phyloP scores from a whole-genome alignment of 2,797 vertebrate genomes.

The Synanceia verrucosa region DNA sequence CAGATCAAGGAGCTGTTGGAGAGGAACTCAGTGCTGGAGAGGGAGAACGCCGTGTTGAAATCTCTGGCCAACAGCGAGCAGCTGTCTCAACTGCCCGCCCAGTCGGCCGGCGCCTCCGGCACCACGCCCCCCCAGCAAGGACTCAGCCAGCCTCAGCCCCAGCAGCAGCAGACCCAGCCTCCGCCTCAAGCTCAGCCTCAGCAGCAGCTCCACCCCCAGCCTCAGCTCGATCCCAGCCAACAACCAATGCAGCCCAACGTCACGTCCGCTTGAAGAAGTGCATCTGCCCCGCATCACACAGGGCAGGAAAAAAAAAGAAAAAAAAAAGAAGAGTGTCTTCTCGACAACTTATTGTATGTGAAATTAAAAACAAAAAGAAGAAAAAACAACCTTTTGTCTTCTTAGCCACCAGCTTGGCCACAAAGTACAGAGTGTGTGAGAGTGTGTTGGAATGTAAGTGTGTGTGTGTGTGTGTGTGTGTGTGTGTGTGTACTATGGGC shows the following conservation, averaged over 20 bases:
- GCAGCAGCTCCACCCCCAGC: conserved; percentile 51
- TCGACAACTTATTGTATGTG: conserved; percentile 73
- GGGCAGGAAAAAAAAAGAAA: conserved; percentile 4
- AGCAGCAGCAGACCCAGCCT: conserved; percentile 48
- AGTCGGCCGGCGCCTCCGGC: conserved; percentile 74
- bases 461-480: conserved; percentile 71
- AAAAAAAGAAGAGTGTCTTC: conserved; percentile 59
- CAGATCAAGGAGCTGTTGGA: conserved; percentile 99
- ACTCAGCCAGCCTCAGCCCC: conserved; percentile 55
- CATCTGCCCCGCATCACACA: conserved; percentile 54
- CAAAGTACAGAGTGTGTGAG: conserved; percentile 84
- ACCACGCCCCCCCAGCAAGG: conserved; percentile 80
- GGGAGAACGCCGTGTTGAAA: conserved; percentile 97
- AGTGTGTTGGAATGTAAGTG: conserved; percentile 72
- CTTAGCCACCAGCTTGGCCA: conserved; percentile 90
- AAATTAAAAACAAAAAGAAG: conserved; percentile 69
- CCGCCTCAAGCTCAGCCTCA: conserved; percentile 39
- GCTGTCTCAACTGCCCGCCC: conserved; percentile 90
- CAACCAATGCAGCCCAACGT: conserved; percentile 90
- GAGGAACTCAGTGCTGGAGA: conserved; percentile 98
- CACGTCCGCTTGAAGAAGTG: conserved; percentile 92
- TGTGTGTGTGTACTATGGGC: conserved; percentile 83
- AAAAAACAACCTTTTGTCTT: conserved; percentile 68
- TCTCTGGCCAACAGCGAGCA: conserved; percentile 97
- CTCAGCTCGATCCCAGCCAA: conserved; percentile 65